Base-by-base conservation (phyloP, 2,888 invertebrate species). In the Zaprionus bogoriensis region DNA sequence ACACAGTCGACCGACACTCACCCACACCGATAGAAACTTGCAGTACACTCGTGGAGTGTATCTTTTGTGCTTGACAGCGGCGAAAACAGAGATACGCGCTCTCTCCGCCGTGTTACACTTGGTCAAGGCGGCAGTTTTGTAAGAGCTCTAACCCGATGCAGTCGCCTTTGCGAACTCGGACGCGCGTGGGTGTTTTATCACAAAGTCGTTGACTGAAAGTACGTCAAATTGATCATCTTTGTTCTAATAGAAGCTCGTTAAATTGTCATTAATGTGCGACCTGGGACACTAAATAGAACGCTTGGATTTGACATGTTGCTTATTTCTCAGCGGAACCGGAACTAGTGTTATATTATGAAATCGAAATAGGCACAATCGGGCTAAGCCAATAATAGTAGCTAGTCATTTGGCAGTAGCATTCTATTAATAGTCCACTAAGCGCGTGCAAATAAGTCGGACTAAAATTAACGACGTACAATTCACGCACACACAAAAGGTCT, bases 131-230 rank as follows among this genome's bases (percentile, higher is more conserved):
- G 67, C 84, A 86, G 85, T 86, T 77, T 74, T 75, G 57, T 58
- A 68, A 68, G 69, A 81, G 71, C 81, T 68, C 65, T 81, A 61
- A 74, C 73, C 63, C 71, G 67, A 79, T 70, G 67, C 84, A 87
- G 85, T 87, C 74, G 81, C 63, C 61, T 62, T 55, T 53, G 20
- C 47, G 38, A 45, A 30, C 22, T 51, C 19, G 32, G 38, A 32
- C 10, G 12, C 55, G 50, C 12, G 42, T 52, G 44, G 22, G 20
- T 59, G 44, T 55, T 22, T 20, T 51, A 54, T 58, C 39, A 44
- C 46, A 53, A 73, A 53, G 48, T 52, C 42, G 48, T 55, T 52
- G 4, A 30, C 5, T 32, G 27, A 51, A 28, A 30, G 46, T 38
- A 58, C 70, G 53, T 46, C 59, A 50, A 39, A 45, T 68, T 63